Percentiles rank a stretch among this genome's conserved stretches.
These are phyloP conservation scores for Hemicordylus capensis DNA, from an alignment of 2,113 vertebrate species.

Conservation along the genomic window DNA sequence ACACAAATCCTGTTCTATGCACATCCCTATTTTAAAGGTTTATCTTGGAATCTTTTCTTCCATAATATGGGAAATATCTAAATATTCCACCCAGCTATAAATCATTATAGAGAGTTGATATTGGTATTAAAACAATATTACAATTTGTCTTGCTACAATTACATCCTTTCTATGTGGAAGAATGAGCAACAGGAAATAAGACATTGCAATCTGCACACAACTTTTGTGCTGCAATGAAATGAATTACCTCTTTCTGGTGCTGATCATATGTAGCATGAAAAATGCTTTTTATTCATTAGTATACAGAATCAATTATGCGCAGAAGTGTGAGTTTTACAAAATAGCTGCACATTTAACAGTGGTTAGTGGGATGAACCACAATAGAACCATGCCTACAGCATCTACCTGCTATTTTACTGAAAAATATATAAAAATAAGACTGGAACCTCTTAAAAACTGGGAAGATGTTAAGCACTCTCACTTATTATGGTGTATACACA, in stretches of 20 bases:
- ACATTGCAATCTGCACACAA: slow-evolving; percentile 53
- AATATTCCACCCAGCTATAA: slow-evolving; percentile 29
- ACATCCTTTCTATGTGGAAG: slow-evolving; percentile 51
- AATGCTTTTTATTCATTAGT: slow-evolving; percentile 53
- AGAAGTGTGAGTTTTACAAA: slow-evolving; percentile 40
- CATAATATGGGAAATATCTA: slow-evolving; percentile 16
- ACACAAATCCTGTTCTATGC: too few relatives aligned
- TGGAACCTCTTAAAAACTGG: background rate
- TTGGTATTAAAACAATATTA: slow-evolving; percentile 51
- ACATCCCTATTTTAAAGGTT: slow-evolving; percentile 64
- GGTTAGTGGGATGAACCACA: too few relatives aligned
- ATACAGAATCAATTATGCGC: slow-evolving; percentile 62
- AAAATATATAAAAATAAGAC: background rate
- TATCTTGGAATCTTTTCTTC: slow-evolving; percentile 47
- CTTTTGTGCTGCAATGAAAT: slow-evolving; percentile 64
- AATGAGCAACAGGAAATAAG: slow-evolving; percentile 65
- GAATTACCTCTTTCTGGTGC: slow-evolving; percentile 63
- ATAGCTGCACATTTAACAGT: slow-evolving; percentile 12
- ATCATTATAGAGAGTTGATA: slow-evolving; percentile 52
- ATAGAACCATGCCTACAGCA: too few relatives aligned
- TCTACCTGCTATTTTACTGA: background rate
- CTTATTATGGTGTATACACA: background rate
- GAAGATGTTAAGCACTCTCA: background rate
- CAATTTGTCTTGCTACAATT: slow-evolving; percentile 63
- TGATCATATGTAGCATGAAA: slow-evolving; percentile 51